A percentile compares a stretch with the other conserved stretches of the same genome.
These are phyloP conservation scores for Drosophila bifasciata DNA, from an alignment of 1,140 invertebrate species.

Conservation along the genomic window DNA sequence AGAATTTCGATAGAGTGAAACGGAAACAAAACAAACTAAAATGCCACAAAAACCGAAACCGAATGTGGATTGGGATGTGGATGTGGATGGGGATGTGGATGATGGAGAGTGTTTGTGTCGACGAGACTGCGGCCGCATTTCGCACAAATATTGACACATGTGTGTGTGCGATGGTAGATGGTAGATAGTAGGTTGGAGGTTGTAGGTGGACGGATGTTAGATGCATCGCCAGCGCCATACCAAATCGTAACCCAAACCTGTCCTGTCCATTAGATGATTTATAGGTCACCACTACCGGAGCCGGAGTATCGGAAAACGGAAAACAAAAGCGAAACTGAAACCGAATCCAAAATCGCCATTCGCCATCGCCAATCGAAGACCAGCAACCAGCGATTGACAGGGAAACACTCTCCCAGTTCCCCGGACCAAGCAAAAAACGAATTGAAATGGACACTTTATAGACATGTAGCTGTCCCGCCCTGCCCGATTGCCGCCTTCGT, in stretches of 20 bases:
- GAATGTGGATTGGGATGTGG: constrained; percentile 24
- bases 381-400: constrained; percentile 69
- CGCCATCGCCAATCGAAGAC: constrained; percentile 6
- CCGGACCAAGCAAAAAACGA: background rate
- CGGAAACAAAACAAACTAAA: constrained; percentile 53
- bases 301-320: constrained; percentile 41
- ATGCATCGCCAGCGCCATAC: constrained; percentile 5
- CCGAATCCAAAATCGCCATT: constrained; percentile 46
- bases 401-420: constrained; percentile 3
- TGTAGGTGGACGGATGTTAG: constrained; percentile 1
- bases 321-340: constrained; percentile 57
- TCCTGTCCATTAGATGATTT: constrained; percentile 76
- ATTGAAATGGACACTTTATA: constrained; percentile 63
- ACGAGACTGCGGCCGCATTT: constrained; percentile 76
- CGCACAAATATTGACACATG: constrained; percentile 81
- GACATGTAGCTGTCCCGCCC: constrained; percentile 17
- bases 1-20: constrained; percentile 21
- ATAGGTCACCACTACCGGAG: constrained; percentile 53
- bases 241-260: constrained; percentile 48
- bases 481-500: constrained; percentile 7
- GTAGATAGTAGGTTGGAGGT: constrained; percentile 1
- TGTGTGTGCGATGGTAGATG: constrained; percentile 13
- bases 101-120: constrained; percentile 76
- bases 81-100: constrained; percentile 9
- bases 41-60: constrained; percentile 50